Base-by-base conservation (phyloP, 2,888 invertebrate species). In the Callosobruchus maculatus region DNA sequence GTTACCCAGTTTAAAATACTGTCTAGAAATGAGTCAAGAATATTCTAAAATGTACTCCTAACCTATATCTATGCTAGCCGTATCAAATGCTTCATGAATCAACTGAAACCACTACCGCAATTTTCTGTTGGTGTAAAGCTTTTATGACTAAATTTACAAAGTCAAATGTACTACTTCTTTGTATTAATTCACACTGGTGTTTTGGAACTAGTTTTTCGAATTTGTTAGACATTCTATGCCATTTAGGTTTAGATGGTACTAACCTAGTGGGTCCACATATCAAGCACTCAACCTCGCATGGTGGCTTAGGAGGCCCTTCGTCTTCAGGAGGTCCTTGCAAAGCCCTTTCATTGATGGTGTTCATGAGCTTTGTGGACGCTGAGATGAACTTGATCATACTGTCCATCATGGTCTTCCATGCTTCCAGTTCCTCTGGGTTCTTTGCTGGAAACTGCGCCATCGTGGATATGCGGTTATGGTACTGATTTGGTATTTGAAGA, bases 381-480 rank as follows among this genome's bases (percentile, higher is more conserved):
- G 77, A 74, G n/a, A 81, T 79, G 70, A 81, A 81, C 30, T 78
- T 79, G 21, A 80, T 77, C 80, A 80, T 81, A 70, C 80, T 80
- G 74, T 80, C 80, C 80, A 81, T 80, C 81, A 81, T 80, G 22
- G 72, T 49, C 49, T 80, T 79, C 81, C 81, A 81, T 66, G 80
- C 80, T 72, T 80, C 75, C 30, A 79, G 74, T 70, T 81, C 81
- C 71, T 78, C 78, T 0, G 78, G 77, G 49, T 49, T 49, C 18
- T 49, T 49, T 5, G 13, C 7, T 13, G 49, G 49, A 18, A 13
- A 49, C 13, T 49, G 49, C 49, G 49, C 49, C 49, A 49, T 49
- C 13, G 18, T 49, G 3, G 49, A 1, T 7, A 18, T 49, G 49
- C 30, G 49, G 49, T 7, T 13, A 49, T 49, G 49, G 49, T 3